Percentiles rank a stretch among this genome's conserved stretches.
Evolutionary conservation across 2,888 invertebrate species (phyloP).

Genomic region (Baccha elongata): DNA sequence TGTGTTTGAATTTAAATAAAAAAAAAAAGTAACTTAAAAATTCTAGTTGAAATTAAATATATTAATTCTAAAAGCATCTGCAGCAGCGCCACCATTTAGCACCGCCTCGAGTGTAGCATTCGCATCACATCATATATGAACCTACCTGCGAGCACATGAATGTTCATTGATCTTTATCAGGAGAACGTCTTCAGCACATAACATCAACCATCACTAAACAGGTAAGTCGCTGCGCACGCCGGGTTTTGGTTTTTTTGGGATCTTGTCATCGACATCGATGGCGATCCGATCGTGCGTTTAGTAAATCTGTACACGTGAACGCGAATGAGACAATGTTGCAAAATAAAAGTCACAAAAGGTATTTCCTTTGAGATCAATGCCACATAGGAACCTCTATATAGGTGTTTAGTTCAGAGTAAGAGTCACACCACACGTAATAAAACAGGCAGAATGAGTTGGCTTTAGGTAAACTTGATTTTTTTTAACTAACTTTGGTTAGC

Average conservation of each 20-base stretch:
- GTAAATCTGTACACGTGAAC: slow-evolving; percentile 49
- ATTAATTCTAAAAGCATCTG: slow-evolving; percentile 35
- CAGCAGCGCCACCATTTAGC: slow-evolving; percentile 23
- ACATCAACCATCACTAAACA: slow-evolving; percentile 44
- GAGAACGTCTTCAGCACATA: slow-evolving; percentile 54
- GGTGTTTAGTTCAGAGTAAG: background rate
- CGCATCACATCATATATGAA: slow-evolving; percentile 34
- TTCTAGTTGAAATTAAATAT: slow-evolving; percentile 59
- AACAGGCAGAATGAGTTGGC: background rate
- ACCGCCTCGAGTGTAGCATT: slow-evolving; percentile 5
- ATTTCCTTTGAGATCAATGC: slow-evolving; percentile 55
- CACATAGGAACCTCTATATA: slow-evolving; percentile 34
- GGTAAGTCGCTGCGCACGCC: slow-evolving; percentile 52
- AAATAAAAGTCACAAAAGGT: slow-evolving; percentile 48
- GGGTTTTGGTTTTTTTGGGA: slow-evolving; percentile 3
- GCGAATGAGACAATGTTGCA: slow-evolving; percentile 34
- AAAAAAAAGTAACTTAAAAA: slow-evolving; percentile 58
- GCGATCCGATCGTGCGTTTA: slow-evolving; percentile 29
- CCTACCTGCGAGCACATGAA: slow-evolving; percentile 39
- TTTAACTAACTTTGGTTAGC: slow-evolving; percentile 43
- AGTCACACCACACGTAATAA: background rate
- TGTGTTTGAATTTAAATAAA: slow-evolving; percentile 62
- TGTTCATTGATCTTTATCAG: slow-evolving; percentile 65
- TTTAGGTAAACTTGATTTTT: slow-evolving; percentile 46
- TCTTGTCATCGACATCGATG: slow-evolving; percentile 54